Evolutionary conservation across 2,113 vertebrate genomes (phyloP), one percentile per base, ranked within the genome.

Genomic region (Ameiurus melas): DNA sequence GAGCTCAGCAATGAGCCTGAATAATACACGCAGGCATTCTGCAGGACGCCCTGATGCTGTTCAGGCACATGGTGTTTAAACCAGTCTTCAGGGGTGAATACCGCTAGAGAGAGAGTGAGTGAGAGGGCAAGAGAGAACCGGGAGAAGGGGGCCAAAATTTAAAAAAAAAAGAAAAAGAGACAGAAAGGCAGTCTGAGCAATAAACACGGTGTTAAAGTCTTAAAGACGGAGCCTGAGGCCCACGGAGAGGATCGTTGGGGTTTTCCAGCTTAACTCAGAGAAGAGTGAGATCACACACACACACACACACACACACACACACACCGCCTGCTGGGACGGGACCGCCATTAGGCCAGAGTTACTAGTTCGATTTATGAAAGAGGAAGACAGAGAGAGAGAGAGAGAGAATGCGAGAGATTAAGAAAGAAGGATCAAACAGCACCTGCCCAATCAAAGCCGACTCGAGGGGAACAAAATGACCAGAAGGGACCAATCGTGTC

Each of bases 1-100:
- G 64, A 68, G 47, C 83, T 53, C 83, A 85, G 64, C 55, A 85
- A 85, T 53, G 64, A 70, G 83, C 1, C n/a, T 71, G 64, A 70
- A 85, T 66, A 84, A 70, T 53, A 71, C 43, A 53, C n/a, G 22
- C 64, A 84, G 83, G 83, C 83, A 36, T 71, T 53, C 47, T 14
- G 64, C 64, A 85, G 27, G 83, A 85, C 60, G 27, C 39, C 83
- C 64, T 47, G 1, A 53, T 20, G 27, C 83, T 30, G 43, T 1
- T 66, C 36, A 84, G 82, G 33, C 36, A 2, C 60, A 64, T 1
- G 4, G 14, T 25, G 17, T 39, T 57, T 19, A 81, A 79, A 57
- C 4, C 1, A 81, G 19, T 36, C 79, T 58, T 36, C 19, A 2
- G 79, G 16, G 79, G 58, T 22, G 19, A 58, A 81, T 2, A 36